A percentile compares a stretch with the other conserved stretches of the same genome.
These are phyloP conservation scores for Toxotes chatareus DNA, from an alignment of 2,113 vertebrate genomes.

Conservation along the genomic window DNA sequence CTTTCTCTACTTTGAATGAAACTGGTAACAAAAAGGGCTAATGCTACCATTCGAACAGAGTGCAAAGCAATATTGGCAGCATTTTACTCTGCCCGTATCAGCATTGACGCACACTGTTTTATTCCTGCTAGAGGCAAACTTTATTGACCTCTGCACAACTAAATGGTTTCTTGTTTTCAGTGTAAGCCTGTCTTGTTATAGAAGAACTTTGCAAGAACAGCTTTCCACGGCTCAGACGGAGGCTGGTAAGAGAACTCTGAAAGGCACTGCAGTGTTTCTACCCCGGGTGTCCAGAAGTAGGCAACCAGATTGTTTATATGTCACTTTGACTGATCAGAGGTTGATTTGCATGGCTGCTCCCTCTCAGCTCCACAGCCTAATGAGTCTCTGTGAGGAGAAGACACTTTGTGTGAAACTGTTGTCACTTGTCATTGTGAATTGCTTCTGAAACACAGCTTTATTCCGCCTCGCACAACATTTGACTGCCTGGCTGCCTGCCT, in stretches of 20 bases:
- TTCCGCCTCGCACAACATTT: conserved; percentile 59
- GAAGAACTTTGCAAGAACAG: neutral
- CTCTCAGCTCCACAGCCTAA: conserved; percentile 53
- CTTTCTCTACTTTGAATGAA: neutral
- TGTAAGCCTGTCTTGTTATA: neutral
- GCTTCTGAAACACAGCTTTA: conserved; percentile 62
- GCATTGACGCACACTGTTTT: neutral
- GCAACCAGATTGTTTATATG: conserved; percentile 51
- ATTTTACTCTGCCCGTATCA: neutral
- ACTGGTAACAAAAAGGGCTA: neutral
- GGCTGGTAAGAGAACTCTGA: conserved; percentile 12
- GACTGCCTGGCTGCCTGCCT: conserved; percentile 71
- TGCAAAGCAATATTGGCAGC: neutral
- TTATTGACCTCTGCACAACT: neutral
- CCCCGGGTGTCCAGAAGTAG: conserved; percentile 28
- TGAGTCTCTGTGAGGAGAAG: conserved; percentile 61
- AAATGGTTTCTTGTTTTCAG: neutral
- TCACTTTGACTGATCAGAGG: conserved; percentile 64
- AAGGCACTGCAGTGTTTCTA: conserved; percentile 25
- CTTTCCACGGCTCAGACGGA: conserved; percentile 15
- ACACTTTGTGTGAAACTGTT: conserved; percentile 72
- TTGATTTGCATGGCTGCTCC: conserved; percentile 64
- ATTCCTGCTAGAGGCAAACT: neutral
- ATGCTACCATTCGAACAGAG: neutral
- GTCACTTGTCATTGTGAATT: conserved; percentile 76